Percentiles rank a stretch among this genome's conserved stretches.
Evolutionary conservation across 2,888 invertebrate species (phyloP).

Genomic region (Allolobophora icterica): DNA sequence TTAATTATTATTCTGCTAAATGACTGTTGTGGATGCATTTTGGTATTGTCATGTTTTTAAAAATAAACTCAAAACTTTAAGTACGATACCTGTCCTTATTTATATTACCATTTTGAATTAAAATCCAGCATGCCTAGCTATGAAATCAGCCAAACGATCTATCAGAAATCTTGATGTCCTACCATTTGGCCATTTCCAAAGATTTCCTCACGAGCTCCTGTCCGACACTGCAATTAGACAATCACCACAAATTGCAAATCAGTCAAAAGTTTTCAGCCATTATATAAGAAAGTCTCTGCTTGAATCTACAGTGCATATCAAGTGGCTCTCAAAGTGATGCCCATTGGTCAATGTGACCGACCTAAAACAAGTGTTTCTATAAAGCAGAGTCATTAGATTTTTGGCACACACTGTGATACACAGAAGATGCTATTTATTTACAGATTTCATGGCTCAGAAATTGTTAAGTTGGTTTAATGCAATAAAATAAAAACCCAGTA

Average conservation of each 20-base stretch:
- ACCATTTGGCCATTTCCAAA: conserved; percentile 80
- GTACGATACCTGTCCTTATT: not conserved
- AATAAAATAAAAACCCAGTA: too few relatives aligned
- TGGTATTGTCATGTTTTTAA: not conserved
- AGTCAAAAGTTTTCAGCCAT: not conserved
- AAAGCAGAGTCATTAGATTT: too few relatives aligned
- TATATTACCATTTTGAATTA: not conserved
- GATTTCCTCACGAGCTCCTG: conserved; percentile 94
- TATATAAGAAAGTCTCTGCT: not conserved
- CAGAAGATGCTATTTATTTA: too few relatives aligned
- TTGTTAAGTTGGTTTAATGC: too few relatives aligned
- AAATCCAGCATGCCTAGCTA: not conserved
- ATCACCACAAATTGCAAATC: not conserved
- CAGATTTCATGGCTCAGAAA: too few relatives aligned
- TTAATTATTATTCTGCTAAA: not conserved
- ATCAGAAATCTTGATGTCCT: conserved; percentile 32
- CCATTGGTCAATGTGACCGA: not conserved
- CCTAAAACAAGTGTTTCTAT: not conserved
- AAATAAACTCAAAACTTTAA: not conserved
- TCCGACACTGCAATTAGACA: conserved; percentile 79
- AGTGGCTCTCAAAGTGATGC: not conserved
- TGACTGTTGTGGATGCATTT: not conserved
- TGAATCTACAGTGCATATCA: not conserved
- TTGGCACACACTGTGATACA: too few relatives aligned
- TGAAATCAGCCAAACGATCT: not conserved